Conservation (phyloP, 2,113 vertebrate species). For the Rhinichthys klamathensis region DNA sequence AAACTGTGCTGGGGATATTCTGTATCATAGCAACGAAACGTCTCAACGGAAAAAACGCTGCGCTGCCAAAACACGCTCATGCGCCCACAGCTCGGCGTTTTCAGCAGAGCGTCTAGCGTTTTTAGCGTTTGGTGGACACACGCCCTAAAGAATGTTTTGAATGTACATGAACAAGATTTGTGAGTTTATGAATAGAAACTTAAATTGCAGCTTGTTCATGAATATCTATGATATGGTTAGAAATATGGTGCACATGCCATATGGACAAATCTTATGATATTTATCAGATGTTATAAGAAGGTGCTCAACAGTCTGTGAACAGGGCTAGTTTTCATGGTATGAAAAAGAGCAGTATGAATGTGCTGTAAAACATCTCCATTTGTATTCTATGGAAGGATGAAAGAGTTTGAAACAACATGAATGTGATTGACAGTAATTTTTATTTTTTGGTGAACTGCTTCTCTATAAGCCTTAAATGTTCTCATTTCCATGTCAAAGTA, state of each 20-base stretch:
- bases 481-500: neutral
- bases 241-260: neutral
- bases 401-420: neutral
- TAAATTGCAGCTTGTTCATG: neutral
- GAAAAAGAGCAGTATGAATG: neutral
- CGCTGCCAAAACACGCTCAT: no score
- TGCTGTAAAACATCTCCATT: no score
- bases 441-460: neutral
- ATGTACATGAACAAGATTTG: neutral
- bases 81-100: no score
- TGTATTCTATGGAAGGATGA: neutral
- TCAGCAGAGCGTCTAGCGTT: no score
- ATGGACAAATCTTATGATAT: neutral
- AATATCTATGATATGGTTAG: neutral
- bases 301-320: neutral
- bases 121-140: no score
- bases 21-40: no score
- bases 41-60: no score
- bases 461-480: constrained; percentile 3
- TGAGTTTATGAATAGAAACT: neutral
- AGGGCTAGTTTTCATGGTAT: neutral
- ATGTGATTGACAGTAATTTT: neutral
- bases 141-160: neutral
- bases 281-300: neutral
- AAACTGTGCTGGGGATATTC: no score